A percentile compares a stretch with the other conserved stretches of the same genome.
These are phyloP conservation scores for Phortica okadai DNA, from an alignment of 2,888 invertebrate genomes.

Conservation along the genomic window DNA sequence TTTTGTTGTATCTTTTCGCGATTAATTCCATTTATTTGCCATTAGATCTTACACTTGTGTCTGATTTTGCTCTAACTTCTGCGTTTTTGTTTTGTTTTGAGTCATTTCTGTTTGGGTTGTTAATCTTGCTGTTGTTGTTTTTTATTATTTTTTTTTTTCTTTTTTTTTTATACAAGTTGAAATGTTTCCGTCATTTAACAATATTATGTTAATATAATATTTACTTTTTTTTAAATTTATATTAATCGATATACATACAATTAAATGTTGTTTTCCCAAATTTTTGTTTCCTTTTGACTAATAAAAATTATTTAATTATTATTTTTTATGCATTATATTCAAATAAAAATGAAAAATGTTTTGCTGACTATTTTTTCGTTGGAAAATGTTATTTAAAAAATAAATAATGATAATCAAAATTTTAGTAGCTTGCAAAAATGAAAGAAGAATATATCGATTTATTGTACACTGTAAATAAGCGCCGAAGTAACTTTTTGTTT, in stretches of 20 bases:
- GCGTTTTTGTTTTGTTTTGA: constrained; percentile 32
- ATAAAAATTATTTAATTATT: constrained; percentile 9
- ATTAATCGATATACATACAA: constrained; percentile 38
- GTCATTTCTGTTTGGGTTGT: neutral
- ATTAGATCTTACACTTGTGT: neutral
- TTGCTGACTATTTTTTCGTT: neutral
- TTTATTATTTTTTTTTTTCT: constrained; percentile 45
- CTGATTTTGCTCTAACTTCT: constrained; percentile 52
- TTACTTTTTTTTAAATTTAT: constrained; percentile 30
- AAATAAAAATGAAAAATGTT: neutral
- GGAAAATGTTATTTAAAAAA: neutral
- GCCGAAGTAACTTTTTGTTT: neutral
- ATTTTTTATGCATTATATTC: neutral
- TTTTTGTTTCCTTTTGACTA: constrained; percentile 17
- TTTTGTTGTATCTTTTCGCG: constrained; percentile 38
- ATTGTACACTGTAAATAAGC: no score
- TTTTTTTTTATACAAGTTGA: constrained; percentile 35
- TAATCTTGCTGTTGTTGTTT: constrained; percentile 19
- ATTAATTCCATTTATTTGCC: constrained; percentile 36
- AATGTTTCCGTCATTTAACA: constrained; percentile 13
- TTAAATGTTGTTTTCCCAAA: constrained; percentile 30
- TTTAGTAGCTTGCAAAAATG: no score
- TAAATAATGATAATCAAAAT: neutral
- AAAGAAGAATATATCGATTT: no score
- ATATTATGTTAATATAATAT: constrained; percentile 51